Conservation (phyloP, 2,888 invertebrate genomes). For the Hemaris fuciformis region DNA sequence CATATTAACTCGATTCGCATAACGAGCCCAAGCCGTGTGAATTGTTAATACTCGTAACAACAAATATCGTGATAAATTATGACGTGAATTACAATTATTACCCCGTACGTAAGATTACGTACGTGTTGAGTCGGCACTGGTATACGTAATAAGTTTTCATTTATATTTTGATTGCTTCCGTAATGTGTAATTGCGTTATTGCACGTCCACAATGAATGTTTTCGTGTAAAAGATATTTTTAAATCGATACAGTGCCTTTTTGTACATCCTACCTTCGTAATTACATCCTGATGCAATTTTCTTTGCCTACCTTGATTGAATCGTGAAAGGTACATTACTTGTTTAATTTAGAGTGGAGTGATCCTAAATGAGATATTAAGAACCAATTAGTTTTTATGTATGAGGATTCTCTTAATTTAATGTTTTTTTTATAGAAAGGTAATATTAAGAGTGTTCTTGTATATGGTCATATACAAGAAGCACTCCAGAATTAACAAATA, state of each 20-base stretch:
- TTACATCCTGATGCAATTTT: neutral
- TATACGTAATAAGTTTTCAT: conserved; percentile 56
- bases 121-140: conserved; percentile 28
- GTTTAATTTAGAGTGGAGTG: neutral
- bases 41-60: conserved; percentile 23
- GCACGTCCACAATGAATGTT: conserved; percentile 31
- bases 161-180: conserved; percentile 59
- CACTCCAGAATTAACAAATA: too few relatives aligned
- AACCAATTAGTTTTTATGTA: neutral
- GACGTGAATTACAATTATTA: conserved; percentile 48
- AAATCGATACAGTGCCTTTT: conserved; percentile 4
- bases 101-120: conserved; percentile 47
- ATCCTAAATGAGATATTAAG: neutral
- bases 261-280: neutral
- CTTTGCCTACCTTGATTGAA: neutral
- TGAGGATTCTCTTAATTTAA: too few relatives aligned
- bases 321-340: neutral
- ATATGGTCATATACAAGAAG: too few relatives aligned
- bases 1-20: neutral
- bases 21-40: conserved; percentile 10
- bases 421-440: too few relatives aligned
- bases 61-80: conserved; percentile 31
- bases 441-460: too few relatives aligned
- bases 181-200: conserved; percentile 52
- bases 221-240: conserved; percentile 34